These are phyloP conservation scores for Pachypeltis micranthus DNA, from an alignment of 1,140 invertebrate genomes.

Conservation along the genomic window DNA sequence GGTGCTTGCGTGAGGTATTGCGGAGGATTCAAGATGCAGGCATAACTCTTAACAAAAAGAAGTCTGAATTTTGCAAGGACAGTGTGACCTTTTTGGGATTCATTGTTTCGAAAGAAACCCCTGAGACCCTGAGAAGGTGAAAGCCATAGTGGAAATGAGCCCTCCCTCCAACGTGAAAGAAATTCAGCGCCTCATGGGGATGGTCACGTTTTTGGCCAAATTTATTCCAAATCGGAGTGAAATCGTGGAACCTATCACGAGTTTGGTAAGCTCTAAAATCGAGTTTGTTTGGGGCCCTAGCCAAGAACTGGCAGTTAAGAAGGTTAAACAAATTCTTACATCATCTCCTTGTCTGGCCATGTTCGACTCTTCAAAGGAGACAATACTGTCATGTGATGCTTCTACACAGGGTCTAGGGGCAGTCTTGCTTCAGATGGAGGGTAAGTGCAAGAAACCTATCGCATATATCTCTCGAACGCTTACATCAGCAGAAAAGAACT, in stretches of 20 bases:
- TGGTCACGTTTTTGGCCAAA: not conserved
- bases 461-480: not conserved
- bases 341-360: not conserved
- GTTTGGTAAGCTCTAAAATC: not conserved
- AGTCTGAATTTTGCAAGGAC: not conserved
- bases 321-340: not conserved
- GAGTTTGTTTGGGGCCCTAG: not conserved
- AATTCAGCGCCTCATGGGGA: not conserved
- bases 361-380: not conserved
- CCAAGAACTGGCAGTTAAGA: not conserved
- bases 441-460: not conserved
- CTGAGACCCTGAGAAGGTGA: not conserved
- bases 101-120: not conserved
- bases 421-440: not conserved
- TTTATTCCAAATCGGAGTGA: not conserved
- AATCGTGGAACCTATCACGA: not conserved
- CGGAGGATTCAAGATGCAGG: not conserved
- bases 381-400: not conserved
- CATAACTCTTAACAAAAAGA: not conserved
- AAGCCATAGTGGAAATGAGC: not conserved
- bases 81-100: not conserved
- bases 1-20: not conserved
- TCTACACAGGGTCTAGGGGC: not conserved
- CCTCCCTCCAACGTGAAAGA: not conserved
- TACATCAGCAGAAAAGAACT: not conserved